Evolutionary conservation across 2,888 invertebrate genomes (phyloP), one percentile per base, ranked within the genome.

Genomic region (Halictus ligatus): DNA sequence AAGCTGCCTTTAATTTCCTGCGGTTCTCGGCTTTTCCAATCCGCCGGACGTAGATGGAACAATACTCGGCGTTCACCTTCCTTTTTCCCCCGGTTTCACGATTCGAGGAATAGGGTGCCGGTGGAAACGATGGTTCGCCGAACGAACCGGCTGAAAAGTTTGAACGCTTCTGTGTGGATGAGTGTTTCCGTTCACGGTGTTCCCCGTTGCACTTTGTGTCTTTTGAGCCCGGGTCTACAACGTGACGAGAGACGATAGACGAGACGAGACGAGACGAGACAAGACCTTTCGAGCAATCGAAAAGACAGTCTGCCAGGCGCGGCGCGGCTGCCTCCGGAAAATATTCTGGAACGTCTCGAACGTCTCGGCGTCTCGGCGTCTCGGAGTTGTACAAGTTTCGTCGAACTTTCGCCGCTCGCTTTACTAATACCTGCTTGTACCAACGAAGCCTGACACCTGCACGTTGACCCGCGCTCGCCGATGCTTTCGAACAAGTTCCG

Each of bases 1-100:
- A 83, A 84, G 82, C 87, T 84, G 78, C 75, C 88, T 92, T 92
- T 92, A 92, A 93, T 92, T 92, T 92, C 90, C 91, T 91, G 91
- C 85, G 86, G 88, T 90, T 90, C 85, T 84, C 83, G 84, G 86
- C 87, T 90, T 89, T 91, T 89, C 87, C 89, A 86, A 89, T 89
- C 83, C 86, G 81, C 76, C 83, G 89, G 87, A 84, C 88, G 88
- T 78, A 85, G 86, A 83, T 86, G 83, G 91, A 91, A 84, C 88
- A 81, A 84, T 88, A 81, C 83, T 54, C 81, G 64, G 54, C 40
- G 58, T 76, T 64, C 80, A 48, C 72, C 78, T 76, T 80, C 58
- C 79, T 74, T 84, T 74, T 77, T 79, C 54, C n/a, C 58, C 58
- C n/a, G n/a, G 58, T 58, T 58, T 58, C 58, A 81, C 48, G 73